Evolutionary conservation across 1,140 invertebrate genomes (phyloP), one percentile per base, ranked within the genome.

Genomic region (Latrodectus geometricus): DNA sequence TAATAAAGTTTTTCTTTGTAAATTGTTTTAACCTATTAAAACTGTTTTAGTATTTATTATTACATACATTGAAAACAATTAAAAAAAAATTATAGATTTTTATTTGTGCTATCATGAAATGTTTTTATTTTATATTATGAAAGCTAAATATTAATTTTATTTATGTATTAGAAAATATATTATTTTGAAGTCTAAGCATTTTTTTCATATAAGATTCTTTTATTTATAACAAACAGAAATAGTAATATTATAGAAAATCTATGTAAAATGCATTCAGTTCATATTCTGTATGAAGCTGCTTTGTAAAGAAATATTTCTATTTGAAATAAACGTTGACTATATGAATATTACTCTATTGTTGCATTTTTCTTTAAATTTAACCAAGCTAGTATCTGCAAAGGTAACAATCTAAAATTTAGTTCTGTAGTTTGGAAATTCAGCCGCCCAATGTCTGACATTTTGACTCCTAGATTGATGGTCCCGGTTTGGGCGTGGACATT

Each of bases 301-400:
- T 82, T 82, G 80, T 82, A 82, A 73, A 21, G 69, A 82, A 20
- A 61, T 82, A 82, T 82, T 82, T 82, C 80, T 82, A 82, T 82
- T 68, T 82, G 50, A 82, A 72, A 73, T 73, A 73, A 82, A 82
- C 72, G 80, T 73, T 82, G 80, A 82, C 17, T 80, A 52, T 80
- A 54, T 15, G 48, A 48, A 73, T 73, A 48, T 73, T 61, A 35
- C 1, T 35, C 5, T 35, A 35, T n/a, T 35, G 5, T 35, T 35
- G 35, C 5, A 35, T 35, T 35, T 35, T 35, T 35, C 35, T 35
- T 35, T 35, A 35, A 35, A 35, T 35, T 35, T 35, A 35, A 35
- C 35, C 35, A 3, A 35, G 35, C 35, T 35, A 35, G 35, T 35
- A 35, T 35, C 35, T 35, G 5, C 1, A 35, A 3, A 3, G 35